These are phyloP conservation scores for Vidua macroura DNA, from an alignment of 2,113 vertebrate species.

Conservation along the genomic window DNA sequence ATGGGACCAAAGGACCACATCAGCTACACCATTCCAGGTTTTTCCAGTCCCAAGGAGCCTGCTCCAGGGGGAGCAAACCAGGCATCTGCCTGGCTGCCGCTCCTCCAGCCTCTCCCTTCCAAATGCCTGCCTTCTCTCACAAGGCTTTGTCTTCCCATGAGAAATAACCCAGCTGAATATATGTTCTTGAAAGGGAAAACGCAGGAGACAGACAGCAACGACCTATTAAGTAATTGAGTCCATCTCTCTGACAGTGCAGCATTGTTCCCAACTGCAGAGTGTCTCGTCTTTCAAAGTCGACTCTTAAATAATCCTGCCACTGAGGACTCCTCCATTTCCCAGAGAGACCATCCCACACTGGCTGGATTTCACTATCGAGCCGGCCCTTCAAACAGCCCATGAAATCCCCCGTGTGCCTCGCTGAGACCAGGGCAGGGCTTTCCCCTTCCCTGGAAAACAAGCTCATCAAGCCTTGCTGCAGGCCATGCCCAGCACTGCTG, in stretches of 20 bases:
- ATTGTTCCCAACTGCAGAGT: conserved; percentile 31
- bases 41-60: not conserved
- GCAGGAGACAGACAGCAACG: conserved; percentile 47
- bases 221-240: conserved; percentile 62
- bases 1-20: not conserved
- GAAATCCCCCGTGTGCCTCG: not conserved
- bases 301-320: conserved; percentile 18
- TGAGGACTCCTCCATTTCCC: conserved; percentile 3
- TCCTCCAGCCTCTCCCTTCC: not conserved
- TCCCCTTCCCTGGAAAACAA: not conserved
- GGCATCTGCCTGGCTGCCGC: not conserved
- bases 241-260: conserved; percentile 55
- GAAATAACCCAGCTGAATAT: conserved; percentile 53
- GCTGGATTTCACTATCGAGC: not conserved
- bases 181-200: conserved; percentile 52
- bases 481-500: not conserved
- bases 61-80: not conserved
- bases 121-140: not conserved
- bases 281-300: not conserved
- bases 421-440: not conserved
- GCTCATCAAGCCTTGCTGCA: not conserved
- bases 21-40: not conserved
- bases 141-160: conserved; percentile 33
- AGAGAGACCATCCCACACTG: not conserved
- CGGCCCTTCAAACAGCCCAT: rapidly evolving